Conservation (phyloP, 2,888 invertebrate species). For the Drosophila picticornis region DNA sequence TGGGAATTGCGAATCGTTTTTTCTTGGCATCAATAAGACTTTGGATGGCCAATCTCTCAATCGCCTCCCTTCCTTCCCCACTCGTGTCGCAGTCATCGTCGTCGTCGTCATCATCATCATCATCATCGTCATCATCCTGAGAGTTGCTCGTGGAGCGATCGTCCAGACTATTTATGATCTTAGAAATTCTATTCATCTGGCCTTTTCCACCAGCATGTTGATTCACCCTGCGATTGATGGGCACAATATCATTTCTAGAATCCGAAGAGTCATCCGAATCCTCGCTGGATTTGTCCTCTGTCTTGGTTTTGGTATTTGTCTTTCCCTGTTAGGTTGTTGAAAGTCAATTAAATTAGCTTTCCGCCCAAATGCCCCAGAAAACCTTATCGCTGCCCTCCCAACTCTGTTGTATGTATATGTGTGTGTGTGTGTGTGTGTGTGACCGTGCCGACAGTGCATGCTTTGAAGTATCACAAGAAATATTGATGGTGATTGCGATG, state of each 20-base stretch:
- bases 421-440: background rate
- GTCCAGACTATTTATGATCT: slow-evolving; percentile 72
- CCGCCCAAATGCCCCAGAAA: slow-evolving; percentile 5
- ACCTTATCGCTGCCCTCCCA: slow-evolving; percentile 1
- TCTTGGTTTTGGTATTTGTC: slow-evolving; percentile 40
- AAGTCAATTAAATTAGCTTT: slow-evolving; percentile 24
- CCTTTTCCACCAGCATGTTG: slow-evolving; percentile 32
- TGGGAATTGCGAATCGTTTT: slow-evolving; percentile 25
- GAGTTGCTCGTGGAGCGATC: slow-evolving; percentile 82
- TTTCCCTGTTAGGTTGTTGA: slow-evolving; percentile 52
- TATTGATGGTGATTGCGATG: background rate
- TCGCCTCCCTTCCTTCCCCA: slow-evolving; percentile 43
- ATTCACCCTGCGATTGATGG: slow-evolving; percentile 62
- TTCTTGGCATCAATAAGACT: slow-evolving; percentile 58
- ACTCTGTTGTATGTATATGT: background rate
- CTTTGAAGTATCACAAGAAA: background rate
- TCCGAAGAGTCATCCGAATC: slow-evolving; percentile 83
- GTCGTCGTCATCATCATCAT: slow-evolving; percentile 69
- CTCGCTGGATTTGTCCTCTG: slow-evolving; percentile 80
- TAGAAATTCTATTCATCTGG: slow-evolving; percentile 69
- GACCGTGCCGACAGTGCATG: slow-evolving; percentile 31
- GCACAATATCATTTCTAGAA: slow-evolving; percentile 79
- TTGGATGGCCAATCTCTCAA: slow-evolving; percentile 47
- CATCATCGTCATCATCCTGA: slow-evolving; percentile 81
- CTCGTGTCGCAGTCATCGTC: slow-evolving; percentile 69